Evolutionary conservation across 2,113 vertebrate species (phyloP), one percentile per base, ranked within the genome.

Genomic region (Microtus richardsoni): DNA sequence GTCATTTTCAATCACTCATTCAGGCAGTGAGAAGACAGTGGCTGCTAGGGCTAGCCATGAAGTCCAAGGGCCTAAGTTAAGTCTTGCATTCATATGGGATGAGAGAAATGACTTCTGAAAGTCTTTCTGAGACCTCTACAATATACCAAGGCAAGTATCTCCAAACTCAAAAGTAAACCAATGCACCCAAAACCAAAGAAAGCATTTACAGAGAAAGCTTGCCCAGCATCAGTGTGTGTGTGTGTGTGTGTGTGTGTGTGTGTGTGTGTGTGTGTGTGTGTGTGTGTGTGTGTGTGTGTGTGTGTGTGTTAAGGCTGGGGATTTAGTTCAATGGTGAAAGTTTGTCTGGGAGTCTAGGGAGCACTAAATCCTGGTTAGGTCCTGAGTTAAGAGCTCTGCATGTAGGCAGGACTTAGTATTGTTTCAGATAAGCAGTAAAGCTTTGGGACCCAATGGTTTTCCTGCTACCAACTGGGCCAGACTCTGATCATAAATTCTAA

Each of bases 1-100:
- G 88, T 83, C 98, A 98, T 98, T 98, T 64, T 64, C 98, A 98
- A 98, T 98, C 94, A 88, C 78, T 74, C 22, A 97, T 98, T 95
- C 30, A 41, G 30, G 5, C 16, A 13, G 44, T 16, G 12, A 41
- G 39, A 41, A 33, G 19, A 9, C 49, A n/a, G 21, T 44, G 47
- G 47, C 16, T 47, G 66, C 66, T 36, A 84, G 62, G 0, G 36
- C 10, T 7, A 22, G 30, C 41, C 14, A 14, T 30, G 5, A 66
- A 47, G 30, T 10, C 41, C 3, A 33, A 49, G 62, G 10, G 49
- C 33, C 41, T 68, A 30, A 36, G 62, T 68, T 68, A 44, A 85
- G 21, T 17, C 17, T 19, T 47, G 14, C 0, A 36, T 14, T 64
- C 62, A 49, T 68, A 49, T 49, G 41, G 19, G 58, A 68, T 1